Conservation (phyloP, 2,888 invertebrate species). For the Drosophila demipolita region DNA sequence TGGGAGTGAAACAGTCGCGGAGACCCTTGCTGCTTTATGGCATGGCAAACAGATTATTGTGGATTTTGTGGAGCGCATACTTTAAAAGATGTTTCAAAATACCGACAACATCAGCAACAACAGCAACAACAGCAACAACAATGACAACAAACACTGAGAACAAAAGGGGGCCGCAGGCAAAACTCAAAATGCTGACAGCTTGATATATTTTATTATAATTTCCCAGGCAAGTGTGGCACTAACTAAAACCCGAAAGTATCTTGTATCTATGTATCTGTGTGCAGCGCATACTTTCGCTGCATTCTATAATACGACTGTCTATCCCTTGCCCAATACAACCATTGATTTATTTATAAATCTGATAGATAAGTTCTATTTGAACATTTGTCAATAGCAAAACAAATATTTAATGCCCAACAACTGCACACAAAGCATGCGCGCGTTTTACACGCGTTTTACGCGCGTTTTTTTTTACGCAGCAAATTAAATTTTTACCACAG, state of each 20-base stretch:
- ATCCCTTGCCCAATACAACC: conserved; percentile 40
- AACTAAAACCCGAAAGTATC: conserved; percentile 40
- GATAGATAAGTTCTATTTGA: conserved; percentile 68
- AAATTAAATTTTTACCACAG: background rate
- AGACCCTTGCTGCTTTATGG: conserved; percentile 54
- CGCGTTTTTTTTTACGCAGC: conserved; percentile 23
- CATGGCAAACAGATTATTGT: conserved; percentile 71
- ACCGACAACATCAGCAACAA: conserved; percentile 62
- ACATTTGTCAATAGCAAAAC: conserved; percentile 66
- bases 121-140: conserved; percentile 29
- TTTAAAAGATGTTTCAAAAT: conserved; percentile 77
- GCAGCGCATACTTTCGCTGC: conserved; percentile 38
- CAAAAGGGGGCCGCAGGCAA: conserved; percentile 61
- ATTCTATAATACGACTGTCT: conserved; percentile 42
- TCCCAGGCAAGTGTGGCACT: conserved; percentile 47
- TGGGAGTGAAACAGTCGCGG: conserved; percentile 27
- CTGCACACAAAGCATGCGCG: background rate
- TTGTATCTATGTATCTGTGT: conserved; percentile 33
- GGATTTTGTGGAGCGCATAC: conserved; percentile 76
- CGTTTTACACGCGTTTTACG: conserved; percentile 32
- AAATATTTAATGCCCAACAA: conserved; percentile 46
- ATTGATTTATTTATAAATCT: conserved; percentile 75
- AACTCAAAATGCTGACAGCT: conserved; percentile 78
- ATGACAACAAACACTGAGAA: conserved; percentile 55
- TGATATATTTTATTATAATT: conserved; percentile 82